These are phyloP conservation scores for Spea bombifrons DNA, from an alignment of 2,113 vertebrate genomes.

Conservation along the genomic window DNA sequence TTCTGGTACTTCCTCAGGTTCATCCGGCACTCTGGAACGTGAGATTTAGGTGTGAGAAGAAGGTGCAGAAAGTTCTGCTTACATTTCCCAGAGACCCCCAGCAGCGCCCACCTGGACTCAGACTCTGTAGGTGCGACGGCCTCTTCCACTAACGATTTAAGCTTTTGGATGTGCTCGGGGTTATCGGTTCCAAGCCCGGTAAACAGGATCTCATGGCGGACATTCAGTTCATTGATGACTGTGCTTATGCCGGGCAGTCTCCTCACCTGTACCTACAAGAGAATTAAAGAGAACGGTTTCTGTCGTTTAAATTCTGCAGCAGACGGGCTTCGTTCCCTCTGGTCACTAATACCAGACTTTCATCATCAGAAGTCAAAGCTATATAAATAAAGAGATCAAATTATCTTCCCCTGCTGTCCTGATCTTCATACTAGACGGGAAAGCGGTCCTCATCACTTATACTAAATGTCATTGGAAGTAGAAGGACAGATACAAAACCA, in stretches of 20 bases:
- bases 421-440: no score
- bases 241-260: conserved; percentile 68
- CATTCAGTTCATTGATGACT: conserved; percentile 74
- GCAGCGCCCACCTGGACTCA: not conserved
- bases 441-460: no score
- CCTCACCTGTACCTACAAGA: conserved; percentile 71
- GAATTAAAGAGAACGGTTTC: not conserved
- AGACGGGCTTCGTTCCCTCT: no score
- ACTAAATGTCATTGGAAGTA: no score
- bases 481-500: not conserved
- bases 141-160: conserved; percentile 60
- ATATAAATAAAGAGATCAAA: no score
- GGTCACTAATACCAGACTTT: no score
- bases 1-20: not conserved
- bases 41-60: not conserved
- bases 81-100: not conserved
- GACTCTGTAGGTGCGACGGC: not conserved
- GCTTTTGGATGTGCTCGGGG: conserved; percentile 68
- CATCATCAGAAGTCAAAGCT: no score
- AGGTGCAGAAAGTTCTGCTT: not conserved
- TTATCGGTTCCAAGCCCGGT: conserved; percentile 78
- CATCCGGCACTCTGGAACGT: not conserved
- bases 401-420: no score
- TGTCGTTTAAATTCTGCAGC: no score
- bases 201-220: conserved; percentile 78